Evolutionary conservation across 2,113 vertebrate genomes (phyloP), one percentile per base, ranked within the genome.

Genomic region (Numenius arquata): DNA sequence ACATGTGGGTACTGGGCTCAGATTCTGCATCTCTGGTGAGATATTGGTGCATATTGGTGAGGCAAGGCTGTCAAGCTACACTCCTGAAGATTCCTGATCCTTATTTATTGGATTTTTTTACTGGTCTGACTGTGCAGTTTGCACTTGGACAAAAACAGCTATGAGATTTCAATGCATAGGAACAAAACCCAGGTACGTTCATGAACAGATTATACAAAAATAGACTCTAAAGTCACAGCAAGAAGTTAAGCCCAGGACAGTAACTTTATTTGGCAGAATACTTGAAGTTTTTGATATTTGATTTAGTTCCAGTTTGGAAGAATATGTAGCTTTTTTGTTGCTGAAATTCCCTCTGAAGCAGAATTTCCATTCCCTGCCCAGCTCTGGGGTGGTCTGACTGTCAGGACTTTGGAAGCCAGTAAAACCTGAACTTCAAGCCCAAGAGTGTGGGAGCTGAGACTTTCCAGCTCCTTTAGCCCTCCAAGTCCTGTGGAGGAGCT

Each of bases 331-430:
- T 77, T 94, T 92, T 95, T 63, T 93, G 82, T 95, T 96, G 88
- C 71, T 96, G 83, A 92, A 92, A 92, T 82, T 95, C 85, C 83
- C 85, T 94, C 85, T 78, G 90, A 96, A 93, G 66, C 45, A 93
- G 30, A 90, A 85, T 93, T 96, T 95, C 92, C 88, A 93, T 61
- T 94, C 92, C 88, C 83, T 92, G 92, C 95, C 90, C 95, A 95
- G 85, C 80, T 95, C 93, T 61, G 76, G 94, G 96, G 96, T 96
- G 96, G 96, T 97, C 96, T 95, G 85, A 83, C 79, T 92, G 85
- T 90, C 73, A 78, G 68, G 65, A 34, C 61, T 93, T 90, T 92
- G 83, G 68, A 94, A 93, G 71, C 48, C 67, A 91, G 41, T 82
- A 50, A 89, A 93, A 88, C 50, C 63, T 56, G 55, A 88, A 55